A percentile compares a stretch with the other conserved stretches of the same genome.
phyloP scores from a whole-genome alignment of 1,140 invertebrate species.

The Drosophila pruinosa region DNA sequence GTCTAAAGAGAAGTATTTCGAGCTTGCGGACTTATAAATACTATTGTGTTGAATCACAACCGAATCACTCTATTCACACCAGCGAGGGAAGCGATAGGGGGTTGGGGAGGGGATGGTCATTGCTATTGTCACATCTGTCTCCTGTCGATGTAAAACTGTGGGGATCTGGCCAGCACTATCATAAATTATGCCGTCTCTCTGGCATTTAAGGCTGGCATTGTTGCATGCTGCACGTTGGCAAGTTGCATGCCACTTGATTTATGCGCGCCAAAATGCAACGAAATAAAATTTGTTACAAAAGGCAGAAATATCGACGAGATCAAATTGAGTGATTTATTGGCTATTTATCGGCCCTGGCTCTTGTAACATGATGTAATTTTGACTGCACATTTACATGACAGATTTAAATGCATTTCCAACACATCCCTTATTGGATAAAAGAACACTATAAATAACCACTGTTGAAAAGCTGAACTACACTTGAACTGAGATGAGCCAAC shows the following conservation, averaged over 20 bases:
- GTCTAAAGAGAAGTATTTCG: not conserved
- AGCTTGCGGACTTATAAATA: not conserved
- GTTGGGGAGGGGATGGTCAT: constrained; percentile 24
- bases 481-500: not conserved
- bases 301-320: constrained; percentile 71
- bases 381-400: constrained; percentile 43
- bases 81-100: not conserved
- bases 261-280: constrained; percentile 58
- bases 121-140: constrained; percentile 69
- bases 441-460: not conserved
- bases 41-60: not conserved
- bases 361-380: constrained; percentile 55
- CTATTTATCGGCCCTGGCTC: constrained; percentile 53
- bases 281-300: constrained; percentile 67
- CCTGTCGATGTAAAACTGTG: constrained; percentile 42
- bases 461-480: not conserved
- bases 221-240: constrained; percentile 25
- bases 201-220: constrained; percentile 65
- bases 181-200: constrained; percentile 61
- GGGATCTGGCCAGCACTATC: constrained; percentile 36
- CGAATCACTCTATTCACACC: not conserved
- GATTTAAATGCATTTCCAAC: constrained; percentile 15
- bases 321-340: constrained; percentile 71
- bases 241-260: constrained; percentile 57
- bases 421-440: no score